These are phyloP conservation scores for Agrilus cyanescens DNA, from an alignment of 2,888 invertebrate genomes.

Conservation along the genomic window DNA sequence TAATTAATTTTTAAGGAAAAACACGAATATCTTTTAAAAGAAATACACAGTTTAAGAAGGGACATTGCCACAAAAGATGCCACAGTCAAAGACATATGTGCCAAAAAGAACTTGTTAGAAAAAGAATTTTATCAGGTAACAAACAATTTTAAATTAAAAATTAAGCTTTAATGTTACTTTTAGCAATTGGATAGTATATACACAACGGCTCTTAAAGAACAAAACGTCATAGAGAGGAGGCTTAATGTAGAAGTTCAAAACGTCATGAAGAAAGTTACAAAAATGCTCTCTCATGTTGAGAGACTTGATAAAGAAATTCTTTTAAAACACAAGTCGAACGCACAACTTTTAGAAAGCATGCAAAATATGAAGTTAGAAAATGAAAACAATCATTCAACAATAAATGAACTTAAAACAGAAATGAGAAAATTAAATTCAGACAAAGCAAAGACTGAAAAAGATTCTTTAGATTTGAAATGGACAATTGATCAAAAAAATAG, in stretches of 20 bases:
- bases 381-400: conserved; percentile 18
- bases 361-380: conserved; percentile 27
- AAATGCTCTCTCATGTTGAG: conserved; percentile 21
- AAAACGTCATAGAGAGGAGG: too few relatives aligned
- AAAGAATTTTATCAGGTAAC: conserved; percentile 20
- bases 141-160: background rate
- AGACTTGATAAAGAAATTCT: conserved; percentile 21
- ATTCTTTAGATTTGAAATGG: conserved; percentile 11
- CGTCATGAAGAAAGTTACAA: conserved; percentile 19
- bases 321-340: conserved; percentile 20
- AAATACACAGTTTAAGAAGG: too few relatives aligned
- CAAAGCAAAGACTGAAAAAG: conserved; percentile 10
- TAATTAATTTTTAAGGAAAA: background rate
- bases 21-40: too few relatives aligned
- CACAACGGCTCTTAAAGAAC: too few relatives aligned
- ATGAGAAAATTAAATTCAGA: conserved; percentile 19
- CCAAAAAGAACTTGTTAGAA: conserved; percentile 17
- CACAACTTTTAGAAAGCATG: conserved; percentile 22
- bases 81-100: conserved; percentile 17
- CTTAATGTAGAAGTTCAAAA: conserved; percentile 5
- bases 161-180: too few relatives aligned
- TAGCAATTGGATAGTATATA: too few relatives aligned
- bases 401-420: conserved; percentile 25
- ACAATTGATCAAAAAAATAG: conserved; percentile 16
- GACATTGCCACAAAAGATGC: conserved; percentile 19